Percentiles rank a stretch among this genome's conserved stretches.
Evolutionary conservation across 2,113 vertebrate species (phyloP).

Genomic region (Gobius niger): DNA sequence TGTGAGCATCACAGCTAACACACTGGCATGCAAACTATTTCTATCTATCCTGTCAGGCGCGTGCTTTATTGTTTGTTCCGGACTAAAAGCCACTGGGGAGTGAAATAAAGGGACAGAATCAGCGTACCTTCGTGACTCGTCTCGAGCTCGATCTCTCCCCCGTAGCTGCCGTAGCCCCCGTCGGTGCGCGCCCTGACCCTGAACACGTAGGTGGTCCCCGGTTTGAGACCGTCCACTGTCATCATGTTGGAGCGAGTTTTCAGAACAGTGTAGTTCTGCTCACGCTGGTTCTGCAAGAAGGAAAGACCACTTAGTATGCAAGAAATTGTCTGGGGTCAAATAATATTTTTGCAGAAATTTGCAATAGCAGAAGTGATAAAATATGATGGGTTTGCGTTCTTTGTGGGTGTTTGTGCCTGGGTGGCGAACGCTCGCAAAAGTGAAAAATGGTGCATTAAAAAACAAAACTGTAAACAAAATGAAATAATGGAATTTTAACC

Average conservation of each 20-base stretch:
- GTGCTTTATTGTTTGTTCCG: constrained; percentile 7
- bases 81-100: constrained; percentile 11
- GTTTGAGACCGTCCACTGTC: constrained; percentile 83
- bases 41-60: not conserved
- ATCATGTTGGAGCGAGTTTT: constrained; percentile 83
- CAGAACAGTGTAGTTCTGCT: constrained; percentile 83
- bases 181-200: constrained; percentile 80
- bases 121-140: constrained; percentile 81
- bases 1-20: not conserved
- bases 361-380: too few relatives aligned
- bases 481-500: too few relatives aligned
- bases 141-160: constrained; percentile 83
- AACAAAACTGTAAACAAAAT: too few relatives aligned
- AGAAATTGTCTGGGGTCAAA: too few relatives aligned
- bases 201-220: constrained; percentile 82
- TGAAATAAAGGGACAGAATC: not conserved
- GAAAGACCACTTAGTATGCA: not conserved
- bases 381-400: too few relatives aligned
- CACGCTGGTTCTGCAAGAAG: constrained; percentile 77
- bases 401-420: too few relatives aligned
- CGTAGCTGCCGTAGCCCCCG: constrained; percentile 80
- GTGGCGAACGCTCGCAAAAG: too few relatives aligned
- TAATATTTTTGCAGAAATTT: too few relatives aligned
- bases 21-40: not conserved
- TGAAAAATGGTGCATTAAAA: too few relatives aligned